Percentiles rank a stretch among this genome's conserved stretches.
Evolutionary conservation across 2,113 vertebrate genomes (phyloP).

Genomic region (Cinclus cinclus): DNA sequence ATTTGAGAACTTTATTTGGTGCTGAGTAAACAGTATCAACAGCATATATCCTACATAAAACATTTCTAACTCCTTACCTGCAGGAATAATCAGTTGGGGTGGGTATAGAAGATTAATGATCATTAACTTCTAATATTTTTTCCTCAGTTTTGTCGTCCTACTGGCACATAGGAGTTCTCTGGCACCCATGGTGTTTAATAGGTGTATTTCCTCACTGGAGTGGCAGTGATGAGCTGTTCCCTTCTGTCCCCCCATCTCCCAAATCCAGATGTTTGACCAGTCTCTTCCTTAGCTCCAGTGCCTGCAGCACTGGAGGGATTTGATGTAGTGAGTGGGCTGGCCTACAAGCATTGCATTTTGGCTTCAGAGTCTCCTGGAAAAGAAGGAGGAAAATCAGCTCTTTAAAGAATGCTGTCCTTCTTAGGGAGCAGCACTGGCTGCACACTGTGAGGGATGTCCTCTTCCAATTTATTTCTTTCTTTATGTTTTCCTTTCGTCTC

Average conservation of each 20-base stretch:
- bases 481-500: not conserved
- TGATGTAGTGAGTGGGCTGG: not conserved
- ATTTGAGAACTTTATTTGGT: not conserved
- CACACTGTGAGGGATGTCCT: fast-evolving
- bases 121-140: not conserved
- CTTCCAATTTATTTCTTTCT: not conserved
- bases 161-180: not conserved
- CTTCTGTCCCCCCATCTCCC: not conserved
- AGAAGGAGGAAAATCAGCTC: not conserved
- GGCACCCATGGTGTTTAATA: not conserved
- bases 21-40: not conserved
- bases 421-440: not conserved
- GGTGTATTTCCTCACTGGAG: not conserved
- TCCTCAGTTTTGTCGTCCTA: not conserved
- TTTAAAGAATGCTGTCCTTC: not conserved
- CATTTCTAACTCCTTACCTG: not conserved
- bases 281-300: not conserved
- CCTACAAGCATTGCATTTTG: not conserved
- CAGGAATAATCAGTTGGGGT: not conserved
- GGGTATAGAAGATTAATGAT: not conserved
- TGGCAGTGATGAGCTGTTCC: not conserved
- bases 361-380: not conserved
- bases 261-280: not conserved
- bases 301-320: not conserved
- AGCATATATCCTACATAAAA: not conserved